phyloP scores from a whole-genome alignment of 2,113 vertebrate species.

The Toxostoma redivivum region DNA sequence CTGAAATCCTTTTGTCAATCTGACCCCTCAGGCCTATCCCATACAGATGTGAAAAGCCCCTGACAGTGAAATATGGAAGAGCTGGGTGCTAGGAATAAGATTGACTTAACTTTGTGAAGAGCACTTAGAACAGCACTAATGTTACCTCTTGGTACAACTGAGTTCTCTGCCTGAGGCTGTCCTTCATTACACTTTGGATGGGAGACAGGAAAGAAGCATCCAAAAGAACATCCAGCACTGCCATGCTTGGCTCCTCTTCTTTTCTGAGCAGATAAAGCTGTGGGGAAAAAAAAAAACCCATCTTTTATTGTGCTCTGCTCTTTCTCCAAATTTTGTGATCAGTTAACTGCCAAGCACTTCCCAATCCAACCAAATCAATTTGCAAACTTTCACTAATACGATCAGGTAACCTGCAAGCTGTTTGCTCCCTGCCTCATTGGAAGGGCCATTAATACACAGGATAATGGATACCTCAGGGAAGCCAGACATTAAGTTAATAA shows the following conservation, averaged over 20 bases:
- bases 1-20: neutral
- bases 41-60: neutral
- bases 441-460: constrained; percentile 53
- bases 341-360: constrained; percentile 27
- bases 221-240: neutral
- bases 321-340: neutral
- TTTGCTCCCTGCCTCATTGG: constrained; percentile 56
- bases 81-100: neutral
- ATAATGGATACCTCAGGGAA: constrained; percentile 64
- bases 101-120: neutral
- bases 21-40: neutral
- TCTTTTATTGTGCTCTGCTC: neutral
- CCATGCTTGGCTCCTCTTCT: neutral
- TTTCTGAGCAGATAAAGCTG: constrained; percentile 13
- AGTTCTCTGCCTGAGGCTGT: constrained; percentile 25
- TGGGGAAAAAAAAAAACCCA: neutral
- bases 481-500: constrained; percentile 64
- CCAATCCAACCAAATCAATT: constrained; percentile 71
- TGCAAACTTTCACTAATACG: constrained; percentile 64
- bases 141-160: neutral
- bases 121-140: neutral
- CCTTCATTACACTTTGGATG: constrained; percentile 15
- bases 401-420: constrained; percentile 69
- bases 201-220: neutral
- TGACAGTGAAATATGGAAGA: neutral